Percentiles rank a stretch among this genome's conserved stretches.
These are phyloP conservation scores for Clavelina lepadiformis DNA, from an alignment of 23 tunicate genomes.

Conservation along the genomic window DNA sequence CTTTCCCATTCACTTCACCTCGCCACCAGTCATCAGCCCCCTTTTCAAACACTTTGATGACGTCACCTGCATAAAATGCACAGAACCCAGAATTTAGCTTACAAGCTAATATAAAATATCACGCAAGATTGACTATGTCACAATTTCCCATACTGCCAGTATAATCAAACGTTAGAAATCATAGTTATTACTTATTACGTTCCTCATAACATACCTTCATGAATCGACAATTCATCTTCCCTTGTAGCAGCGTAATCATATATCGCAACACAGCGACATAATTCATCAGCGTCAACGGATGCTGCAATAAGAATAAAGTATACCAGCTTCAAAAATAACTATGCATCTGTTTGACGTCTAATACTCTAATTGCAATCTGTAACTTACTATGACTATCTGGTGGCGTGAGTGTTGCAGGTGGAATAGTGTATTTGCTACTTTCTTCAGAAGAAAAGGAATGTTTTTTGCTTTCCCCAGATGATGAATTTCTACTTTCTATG, in stretches of 20 bases:
- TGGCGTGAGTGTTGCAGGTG: no score
- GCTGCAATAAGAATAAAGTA: no score
- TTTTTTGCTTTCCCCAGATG: no score
- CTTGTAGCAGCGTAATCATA: constrained; percentile 61
- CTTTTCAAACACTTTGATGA: constrained; percentile 52
- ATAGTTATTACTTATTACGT: neutral
- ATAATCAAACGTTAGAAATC: neutral
- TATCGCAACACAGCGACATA: constrained; percentile 55
- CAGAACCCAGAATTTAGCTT: neutral
- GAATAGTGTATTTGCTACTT: no score
- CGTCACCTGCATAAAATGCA: constrained; percentile 23
- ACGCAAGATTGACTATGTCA: no score
- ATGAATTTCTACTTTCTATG: no score
- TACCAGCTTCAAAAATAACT: no score
- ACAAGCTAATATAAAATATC: neutral
- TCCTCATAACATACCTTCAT: constrained; percentile 30
- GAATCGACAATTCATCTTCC: constrained; percentile 46
- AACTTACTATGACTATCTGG: no score
- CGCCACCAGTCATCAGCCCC: constrained; percentile 69
- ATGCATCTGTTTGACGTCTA: no score
- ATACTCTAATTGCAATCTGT: no score
- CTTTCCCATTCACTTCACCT: constrained; percentile 34
- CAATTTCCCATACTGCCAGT: neutral
- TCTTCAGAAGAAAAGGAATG: no score
- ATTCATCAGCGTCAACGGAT: constrained; percentile 4